A percentile compares a stretch with the other conserved stretches of the same genome.
Conservation (phyloP, 2,888 invertebrate species). For the Cheiracanthium punctorium region DNA sequence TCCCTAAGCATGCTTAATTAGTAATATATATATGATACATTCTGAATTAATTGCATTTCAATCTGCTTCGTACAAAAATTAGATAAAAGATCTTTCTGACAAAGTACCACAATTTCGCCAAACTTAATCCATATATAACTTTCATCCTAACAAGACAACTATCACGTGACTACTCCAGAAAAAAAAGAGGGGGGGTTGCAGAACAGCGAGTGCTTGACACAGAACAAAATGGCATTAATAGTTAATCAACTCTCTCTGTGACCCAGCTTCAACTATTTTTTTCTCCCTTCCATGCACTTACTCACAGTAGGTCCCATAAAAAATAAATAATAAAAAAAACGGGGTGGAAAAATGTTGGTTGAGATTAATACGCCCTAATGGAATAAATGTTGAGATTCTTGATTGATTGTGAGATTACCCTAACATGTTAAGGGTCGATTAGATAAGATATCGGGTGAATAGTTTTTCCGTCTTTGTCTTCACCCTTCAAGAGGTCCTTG, state of each 20-base stretch:
- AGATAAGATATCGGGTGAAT: background rate
- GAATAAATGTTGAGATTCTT: background rate
- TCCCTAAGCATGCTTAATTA: too few relatives aligned
- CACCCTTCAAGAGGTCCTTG: background rate
- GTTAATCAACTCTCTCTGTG: constrained; percentile 6
- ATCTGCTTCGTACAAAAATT: too few relatives aligned
- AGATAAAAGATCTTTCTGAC: too few relatives aligned
- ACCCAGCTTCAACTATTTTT: background rate
- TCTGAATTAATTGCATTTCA: too few relatives aligned
- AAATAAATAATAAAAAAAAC: background rate
- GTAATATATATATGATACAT: too few relatives aligned
- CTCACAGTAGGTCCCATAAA: background rate
- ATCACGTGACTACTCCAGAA: too few relatives aligned
- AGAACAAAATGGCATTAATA: background rate
- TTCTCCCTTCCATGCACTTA: background rate
- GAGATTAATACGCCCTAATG: constrained; percentile 7
- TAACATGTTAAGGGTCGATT: constrained; percentile 13
- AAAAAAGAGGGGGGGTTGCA: too few relatives aligned
- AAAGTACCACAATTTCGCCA: too few relatives aligned
- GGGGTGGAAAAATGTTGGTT: background rate
- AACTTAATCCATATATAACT: too few relatives aligned
- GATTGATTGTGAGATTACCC: constrained; percentile 4
- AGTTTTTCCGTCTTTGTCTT: constrained; percentile 3
- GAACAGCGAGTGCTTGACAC: background rate
- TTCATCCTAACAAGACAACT: too few relatives aligned